Evolutionary conservation across 2,797 vertebrate species (phyloP).

Genomic region (Parambassis ranga): DNA sequence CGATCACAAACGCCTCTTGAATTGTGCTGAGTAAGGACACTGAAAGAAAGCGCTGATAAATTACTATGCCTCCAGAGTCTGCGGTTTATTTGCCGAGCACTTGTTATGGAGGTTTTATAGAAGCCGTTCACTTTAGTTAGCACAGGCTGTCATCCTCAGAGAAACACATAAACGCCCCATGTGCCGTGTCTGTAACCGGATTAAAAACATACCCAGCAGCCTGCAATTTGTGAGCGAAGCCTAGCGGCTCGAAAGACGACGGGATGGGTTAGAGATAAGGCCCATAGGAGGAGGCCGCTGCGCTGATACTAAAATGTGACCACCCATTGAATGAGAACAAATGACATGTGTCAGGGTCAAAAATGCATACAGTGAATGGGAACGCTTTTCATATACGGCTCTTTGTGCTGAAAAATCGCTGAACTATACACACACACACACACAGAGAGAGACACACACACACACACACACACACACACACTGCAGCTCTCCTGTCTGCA

Average conservation of each 20-base stretch:
- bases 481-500: conserved; percentile 49
- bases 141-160: conserved; percentile 13
- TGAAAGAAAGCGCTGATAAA: not conserved
- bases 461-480: conserved; percentile 34
- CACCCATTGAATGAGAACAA: conserved; percentile 63
- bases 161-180: conserved; percentile 28
- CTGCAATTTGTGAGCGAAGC: conserved; percentile 46
- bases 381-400: conserved; percentile 60
- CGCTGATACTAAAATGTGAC: conserved; percentile 46
- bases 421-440: conserved; percentile 60
- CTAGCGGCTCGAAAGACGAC: conserved; percentile 37
- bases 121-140: not conserved
- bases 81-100: not conserved
- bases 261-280: conserved; percentile 60
- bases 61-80: not conserved
- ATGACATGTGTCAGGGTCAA: conserved; percentile 70
- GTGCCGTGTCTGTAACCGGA: conserved; percentile 29
- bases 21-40: conserved; percentile 6
- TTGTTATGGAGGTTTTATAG: too few species aligned
- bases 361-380: conserved; percentile 41
- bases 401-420: conserved; percentile 79
- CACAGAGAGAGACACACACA: conserved; percentile 17
- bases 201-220: conserved; percentile 50
- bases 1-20: not conserved
- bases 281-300: conserved; percentile 61